Evolutionary conservation across 1,140 invertebrate genomes (phyloP).

Genomic region (Rhyacophila brunnea): DNA sequence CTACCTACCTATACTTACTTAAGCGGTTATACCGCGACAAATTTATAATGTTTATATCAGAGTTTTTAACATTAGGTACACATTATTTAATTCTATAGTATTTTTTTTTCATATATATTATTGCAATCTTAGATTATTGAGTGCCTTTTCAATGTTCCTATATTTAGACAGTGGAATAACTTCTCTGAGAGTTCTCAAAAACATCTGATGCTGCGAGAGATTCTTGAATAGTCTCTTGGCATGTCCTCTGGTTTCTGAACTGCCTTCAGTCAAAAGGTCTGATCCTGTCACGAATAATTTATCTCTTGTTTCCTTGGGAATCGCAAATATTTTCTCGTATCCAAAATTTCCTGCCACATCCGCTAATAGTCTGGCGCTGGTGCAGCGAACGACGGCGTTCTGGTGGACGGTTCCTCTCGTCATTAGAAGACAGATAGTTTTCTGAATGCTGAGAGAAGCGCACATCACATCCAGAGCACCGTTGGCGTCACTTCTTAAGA

Average conservation of each 20-base stretch:
- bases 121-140: conserved; percentile 39
- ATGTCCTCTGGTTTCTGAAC: conserved; percentile 77
- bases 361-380: conserved; percentile 76
- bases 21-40: too few relatives aligned
- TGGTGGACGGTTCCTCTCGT: conserved; percentile 70
- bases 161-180: conserved; percentile 64
- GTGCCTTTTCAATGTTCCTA: conserved; percentile 66
- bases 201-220: conserved; percentile 61
- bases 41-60: too few relatives aligned
- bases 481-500: conserved; percentile 84
- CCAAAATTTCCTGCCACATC: conserved; percentile 70
- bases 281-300: conserved; percentile 77
- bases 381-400: conserved; percentile 79
- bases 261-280: conserved; percentile 82
- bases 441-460: conserved; percentile 56
- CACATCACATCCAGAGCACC: conserved; percentile 79
- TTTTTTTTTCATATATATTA: not conserved
- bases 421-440: conserved; percentile 53
- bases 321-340: conserved; percentile 67
- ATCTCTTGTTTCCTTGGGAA: conserved; percentile 76
- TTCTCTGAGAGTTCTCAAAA: conserved; percentile 64
- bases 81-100: too few relatives aligned
- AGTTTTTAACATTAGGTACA: too few relatives aligned
- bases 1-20: too few relatives aligned
- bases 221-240: conserved; percentile 64